Evolutionary conservation across 2,888 invertebrate species (phyloP).

Genomic region (Polyploca ridens): DNA sequence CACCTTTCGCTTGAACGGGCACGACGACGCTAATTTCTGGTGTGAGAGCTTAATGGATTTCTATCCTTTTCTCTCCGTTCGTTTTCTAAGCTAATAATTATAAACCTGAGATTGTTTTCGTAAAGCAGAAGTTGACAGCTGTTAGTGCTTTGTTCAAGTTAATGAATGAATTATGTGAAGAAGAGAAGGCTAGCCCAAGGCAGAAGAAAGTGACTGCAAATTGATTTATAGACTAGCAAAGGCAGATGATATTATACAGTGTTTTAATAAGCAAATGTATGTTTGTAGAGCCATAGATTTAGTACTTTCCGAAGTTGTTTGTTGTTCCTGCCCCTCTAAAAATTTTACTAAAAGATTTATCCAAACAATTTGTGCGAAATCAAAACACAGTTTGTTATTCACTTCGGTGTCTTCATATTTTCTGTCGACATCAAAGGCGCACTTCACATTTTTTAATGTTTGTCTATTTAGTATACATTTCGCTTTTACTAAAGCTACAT

Average conservation of each 20-base stretch:
- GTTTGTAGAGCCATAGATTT: no score
- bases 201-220: background rate
- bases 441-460: background rate
- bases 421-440: background rate
- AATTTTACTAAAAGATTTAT: background rate
- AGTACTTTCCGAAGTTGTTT: background rate
- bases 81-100: slow-evolving; percentile 12
- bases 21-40: slow-evolving; percentile 42
- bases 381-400: background rate
- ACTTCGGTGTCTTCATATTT: background rate
- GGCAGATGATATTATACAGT: no score
- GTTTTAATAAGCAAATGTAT: no score
- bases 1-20: slow-evolving; percentile 42
- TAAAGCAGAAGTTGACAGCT: no score
- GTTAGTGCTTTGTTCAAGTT: background rate
- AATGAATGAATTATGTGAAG: background rate
- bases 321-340: background rate
- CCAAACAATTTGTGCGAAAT: background rate
- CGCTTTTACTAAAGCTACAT: background rate
- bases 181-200: background rate
- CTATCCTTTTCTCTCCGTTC: slow-evolving; percentile 30
- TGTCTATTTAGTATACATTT: background rate
- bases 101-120: background rate
- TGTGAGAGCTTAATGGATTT: slow-evolving; percentile 31
- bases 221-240: background rate